Evolutionary conservation across 1,140 invertebrate species (phyloP).

Genomic region (Cherax quadricarinatus): DNA sequence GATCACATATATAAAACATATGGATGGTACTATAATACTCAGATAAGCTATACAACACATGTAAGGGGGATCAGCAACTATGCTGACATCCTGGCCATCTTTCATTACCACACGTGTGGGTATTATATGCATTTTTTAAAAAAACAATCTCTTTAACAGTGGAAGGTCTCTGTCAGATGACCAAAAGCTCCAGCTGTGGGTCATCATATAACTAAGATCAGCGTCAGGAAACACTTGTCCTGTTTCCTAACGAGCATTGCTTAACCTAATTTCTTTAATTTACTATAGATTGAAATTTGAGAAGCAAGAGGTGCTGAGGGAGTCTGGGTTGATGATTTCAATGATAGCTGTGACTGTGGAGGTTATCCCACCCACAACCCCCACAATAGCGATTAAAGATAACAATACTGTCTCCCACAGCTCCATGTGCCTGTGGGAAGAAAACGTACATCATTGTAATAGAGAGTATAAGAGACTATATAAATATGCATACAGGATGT

Average conservation of each 20-base stretch:
- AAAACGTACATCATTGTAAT: not conserved
- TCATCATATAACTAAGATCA: no score
- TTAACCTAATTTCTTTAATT: not conserved
- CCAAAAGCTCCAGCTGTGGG: no score
- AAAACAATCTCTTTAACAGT: not conserved
- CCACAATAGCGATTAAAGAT: constrained; percentile 81
- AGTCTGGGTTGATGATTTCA: constrained; percentile 76
- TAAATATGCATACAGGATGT: not conserved
- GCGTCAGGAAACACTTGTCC: no score
- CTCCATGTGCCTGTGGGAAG: constrained; percentile 77
- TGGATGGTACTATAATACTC: no score
- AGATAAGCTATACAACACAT: no score
- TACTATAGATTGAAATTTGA: constrained; percentile 19
- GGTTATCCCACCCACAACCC: constrained; percentile 80
- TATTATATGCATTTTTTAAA: no score
- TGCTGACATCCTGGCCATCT: no score
- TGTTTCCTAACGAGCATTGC: no score
- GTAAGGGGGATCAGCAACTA: no score
- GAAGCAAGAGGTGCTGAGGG: constrained; percentile 67
- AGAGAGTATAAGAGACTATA: not conserved
- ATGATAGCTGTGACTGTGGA: constrained; percentile 82
- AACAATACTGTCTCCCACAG: constrained; percentile 78
- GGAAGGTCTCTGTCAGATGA: not conserved
- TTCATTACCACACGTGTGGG: no score
- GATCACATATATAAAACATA: no score